Evolutionary conservation across 1,140 invertebrate species (phyloP), one percentile per base, ranked within the genome.

Genomic region (Mamestra configurata): DNA sequence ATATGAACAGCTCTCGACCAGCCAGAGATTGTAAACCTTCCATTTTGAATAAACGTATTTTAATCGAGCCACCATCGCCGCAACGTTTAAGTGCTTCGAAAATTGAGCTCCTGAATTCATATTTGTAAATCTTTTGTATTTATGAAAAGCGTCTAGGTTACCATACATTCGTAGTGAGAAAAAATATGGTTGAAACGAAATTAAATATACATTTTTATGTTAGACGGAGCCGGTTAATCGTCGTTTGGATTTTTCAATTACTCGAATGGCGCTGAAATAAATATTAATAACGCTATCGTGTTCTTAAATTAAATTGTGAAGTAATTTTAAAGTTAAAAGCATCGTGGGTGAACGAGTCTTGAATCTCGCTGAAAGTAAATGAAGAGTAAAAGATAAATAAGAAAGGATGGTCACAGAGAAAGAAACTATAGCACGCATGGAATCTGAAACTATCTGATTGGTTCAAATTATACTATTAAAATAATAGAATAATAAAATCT

Each of bases 41-140:
- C 64, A 68, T 24, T 46, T 27, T 6, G 22, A 27, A 68, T 24
- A 27, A 40, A 66, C n/a, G 35, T 43, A 61, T 61, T 59, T 59
- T 43, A 43, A 43, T 66, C 61, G 37, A 40, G 37, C 35, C n/a
- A 40, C 61, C 31, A 35, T 3, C 11, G 18, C 1, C 13, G 35
- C 8, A 13, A 4, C 24, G 53, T 10, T 55, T 57, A 64, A 40
- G 35, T 40, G 31, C 57, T 59, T n/a, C 4, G 40, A 49, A 68
- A 68, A 22, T n/a, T 6, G 22, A 49, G 31, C 64, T 46, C 40
- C 40, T 27, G 64, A 13, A n/a, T 24, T 40, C 18, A 43, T 43
- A 43, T 59, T 61, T 61, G 31, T 37, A 61, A 61, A 61, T 46
- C 20, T 68, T 68, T 10, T 68, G 22, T 46, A 68, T 68, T 68